phyloP scores from a whole-genome alignment of 2,888 invertebrate species.

The Tachina lurida region DNA sequence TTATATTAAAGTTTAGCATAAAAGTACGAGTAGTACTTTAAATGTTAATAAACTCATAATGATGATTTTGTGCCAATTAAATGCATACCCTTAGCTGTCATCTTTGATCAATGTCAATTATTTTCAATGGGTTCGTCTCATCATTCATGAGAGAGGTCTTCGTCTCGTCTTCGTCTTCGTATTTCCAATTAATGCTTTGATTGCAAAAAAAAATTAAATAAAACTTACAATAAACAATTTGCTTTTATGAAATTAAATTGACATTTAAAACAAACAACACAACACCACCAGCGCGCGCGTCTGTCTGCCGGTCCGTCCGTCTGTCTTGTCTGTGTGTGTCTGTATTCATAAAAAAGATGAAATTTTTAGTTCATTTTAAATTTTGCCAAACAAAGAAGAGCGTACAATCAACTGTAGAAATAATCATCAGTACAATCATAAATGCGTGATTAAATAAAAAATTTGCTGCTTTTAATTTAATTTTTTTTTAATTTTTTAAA shows the following conservation, averaged over 20 bases:
- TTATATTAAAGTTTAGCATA: background rate
- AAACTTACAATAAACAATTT: conserved; percentile 34
- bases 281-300: background rate
- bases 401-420: background rate
- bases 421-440: background rate
- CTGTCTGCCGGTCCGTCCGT: background rate
- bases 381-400: conserved; percentile 2
- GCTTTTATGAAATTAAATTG: conserved; percentile 62
- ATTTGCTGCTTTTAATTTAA: background rate
- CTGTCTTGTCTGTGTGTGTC: background rate
- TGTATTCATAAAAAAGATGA: conserved; percentile 31
- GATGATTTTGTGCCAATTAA: conserved; percentile 70
- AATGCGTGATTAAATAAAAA: background rate
- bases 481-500: too few species aligned
- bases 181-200: conserved; percentile 29
- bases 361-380: conserved; percentile 43
- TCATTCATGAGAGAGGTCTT: conserved; percentile 53
- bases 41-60: conserved; percentile 71
- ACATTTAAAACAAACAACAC: conserved; percentile 56
- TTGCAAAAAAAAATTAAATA: background rate
- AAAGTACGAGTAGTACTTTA: background rate
- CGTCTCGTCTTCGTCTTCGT: background rate
- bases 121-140: conserved; percentile 63
- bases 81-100: conserved; percentile 70
- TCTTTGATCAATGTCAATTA: conserved; percentile 73